Evolutionary conservation across 2,888 invertebrate species (phyloP).

Genomic region (Macropis europaea): DNA sequence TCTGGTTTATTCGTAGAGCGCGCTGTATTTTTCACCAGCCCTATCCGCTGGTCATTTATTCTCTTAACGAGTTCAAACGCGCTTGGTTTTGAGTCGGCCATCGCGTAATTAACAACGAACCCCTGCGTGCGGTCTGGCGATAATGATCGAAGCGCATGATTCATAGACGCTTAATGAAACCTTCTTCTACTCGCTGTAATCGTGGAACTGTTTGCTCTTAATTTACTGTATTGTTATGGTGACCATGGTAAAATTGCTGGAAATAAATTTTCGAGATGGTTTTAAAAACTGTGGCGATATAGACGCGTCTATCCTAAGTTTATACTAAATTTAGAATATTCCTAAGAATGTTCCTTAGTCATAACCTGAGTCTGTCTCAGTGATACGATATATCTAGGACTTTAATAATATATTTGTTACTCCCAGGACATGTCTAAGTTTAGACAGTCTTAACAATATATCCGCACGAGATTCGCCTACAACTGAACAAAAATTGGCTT

Average conservation of each 20-base stretch:
- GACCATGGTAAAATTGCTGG: background rate
- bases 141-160: background rate
- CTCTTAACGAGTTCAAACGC: background rate
- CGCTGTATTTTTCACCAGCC: conserved; percentile 11
- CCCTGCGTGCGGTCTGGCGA: background rate
- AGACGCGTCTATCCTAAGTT: too few species aligned
- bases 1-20: background rate
- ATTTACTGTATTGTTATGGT: too few species aligned
- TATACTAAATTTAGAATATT: too few species aligned
- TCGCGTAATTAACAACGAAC: conserved; percentile 1
- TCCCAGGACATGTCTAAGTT: too few species aligned
- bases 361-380: too few species aligned
- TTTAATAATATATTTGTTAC: too few species aligned
- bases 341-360: too few species aligned
- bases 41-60: background rate
- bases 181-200: conserved; percentile 9
- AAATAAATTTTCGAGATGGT: background rate
- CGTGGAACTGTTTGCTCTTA: background rate
- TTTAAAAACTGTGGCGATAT: too few species aligned
- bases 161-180: background rate
- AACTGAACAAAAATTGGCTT: too few species aligned
- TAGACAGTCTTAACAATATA: too few species aligned
- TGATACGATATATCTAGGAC: too few species aligned
- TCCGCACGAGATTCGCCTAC: too few species aligned
- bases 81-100: background rate